phyloP scores from a whole-genome alignment of 2,888 invertebrate genomes.

The Cephonodes hylas region DNA sequence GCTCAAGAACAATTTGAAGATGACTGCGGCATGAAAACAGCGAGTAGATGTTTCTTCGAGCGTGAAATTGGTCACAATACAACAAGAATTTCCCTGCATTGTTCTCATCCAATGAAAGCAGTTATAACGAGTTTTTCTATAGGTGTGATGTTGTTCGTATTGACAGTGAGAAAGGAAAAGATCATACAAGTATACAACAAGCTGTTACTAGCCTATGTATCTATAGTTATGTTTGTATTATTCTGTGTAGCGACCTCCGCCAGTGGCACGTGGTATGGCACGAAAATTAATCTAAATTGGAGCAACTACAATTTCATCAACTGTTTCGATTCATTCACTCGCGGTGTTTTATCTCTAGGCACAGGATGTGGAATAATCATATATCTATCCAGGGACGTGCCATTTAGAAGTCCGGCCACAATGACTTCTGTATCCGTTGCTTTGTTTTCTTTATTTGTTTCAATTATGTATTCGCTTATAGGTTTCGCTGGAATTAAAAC shows the following conservation, averaged over 20 bases:
- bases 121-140: conserved; percentile 38
- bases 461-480: conserved; percentile 49
- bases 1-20: conserved; percentile 53
- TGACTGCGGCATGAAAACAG: conserved; percentile 68
- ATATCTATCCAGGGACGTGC: conserved; percentile 52
- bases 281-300: conserved; percentile 44
- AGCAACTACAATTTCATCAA: conserved; percentile 32
- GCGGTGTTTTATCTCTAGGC: conserved; percentile 53
- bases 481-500: conserved; percentile 61
- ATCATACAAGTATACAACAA: conserved; percentile 47
- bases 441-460: conserved; percentile 47
- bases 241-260: conserved; percentile 58
- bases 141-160: conserved; percentile 44
- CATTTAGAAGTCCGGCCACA: conserved; percentile 67
- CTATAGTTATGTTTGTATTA: conserved; percentile 45
- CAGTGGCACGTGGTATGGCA: conserved; percentile 62
- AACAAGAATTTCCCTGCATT: conserved; percentile 35
- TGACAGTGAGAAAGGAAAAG: conserved; percentile 56
- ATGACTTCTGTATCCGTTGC: conserved; percentile 61
- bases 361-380: conserved; percentile 59
- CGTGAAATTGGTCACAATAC: conserved; percentile 58
- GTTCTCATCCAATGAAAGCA: conserved; percentile 53
- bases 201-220: conserved; percentile 43
- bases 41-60: conserved; percentile 62
- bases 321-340: conserved; percentile 38